phyloP scores from a whole-genome alignment of 2,888 invertebrate species.

The Malacosoma neustria region DNA sequence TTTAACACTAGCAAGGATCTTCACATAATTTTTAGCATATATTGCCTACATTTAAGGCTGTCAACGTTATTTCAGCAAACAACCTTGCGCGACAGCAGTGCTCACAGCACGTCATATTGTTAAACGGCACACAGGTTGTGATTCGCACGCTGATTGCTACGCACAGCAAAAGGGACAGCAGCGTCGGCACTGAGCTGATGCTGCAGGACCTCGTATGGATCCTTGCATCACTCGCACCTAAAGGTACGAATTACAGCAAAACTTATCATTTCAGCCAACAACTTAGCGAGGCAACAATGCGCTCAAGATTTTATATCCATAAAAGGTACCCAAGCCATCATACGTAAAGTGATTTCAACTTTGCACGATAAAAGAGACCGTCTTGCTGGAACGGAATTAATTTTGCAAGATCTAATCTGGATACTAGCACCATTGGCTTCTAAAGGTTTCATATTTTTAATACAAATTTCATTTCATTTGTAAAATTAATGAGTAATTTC shows the following conservation, averaged over 20 bases:
- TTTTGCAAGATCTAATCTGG: slow-evolving; percentile 73
- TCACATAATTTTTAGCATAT: no score
- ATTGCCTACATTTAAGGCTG: slow-evolving; percentile 12
- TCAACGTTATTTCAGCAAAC: slow-evolving; percentile 60
- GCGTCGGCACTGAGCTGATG: slow-evolving; percentile 66
- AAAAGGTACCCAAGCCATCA: slow-evolving; percentile 68
- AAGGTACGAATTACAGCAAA: slow-evolving; percentile 47
- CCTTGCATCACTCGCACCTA: slow-evolving; percentile 72
- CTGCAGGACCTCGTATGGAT: slow-evolving; percentile 77
- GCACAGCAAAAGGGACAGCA: slow-evolving; percentile 68
- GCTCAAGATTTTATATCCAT: slow-evolving; percentile 59
- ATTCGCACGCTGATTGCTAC: slow-evolving; percentile 69
- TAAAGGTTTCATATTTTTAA: slow-evolving; percentile 42
- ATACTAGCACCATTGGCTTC: slow-evolving; percentile 70
- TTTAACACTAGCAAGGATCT: no score
- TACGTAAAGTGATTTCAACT: slow-evolving; percentile 59
- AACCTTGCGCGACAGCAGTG: slow-evolving; percentile 66
- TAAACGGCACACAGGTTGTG: slow-evolving; percentile 74
- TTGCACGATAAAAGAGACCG: slow-evolving; percentile 62
- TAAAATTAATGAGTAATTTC: no score
- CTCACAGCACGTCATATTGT: slow-evolving; percentile 64
- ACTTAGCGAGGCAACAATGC: slow-evolving; percentile 51
- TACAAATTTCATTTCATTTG: background rate
- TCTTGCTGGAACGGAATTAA: slow-evolving; percentile 50
- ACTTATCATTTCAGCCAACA: slow-evolving; percentile 57